Evolutionary conservation across 2,797 vertebrate species (phyloP).

Genomic region (Spheniscus humboldti): DNA sequence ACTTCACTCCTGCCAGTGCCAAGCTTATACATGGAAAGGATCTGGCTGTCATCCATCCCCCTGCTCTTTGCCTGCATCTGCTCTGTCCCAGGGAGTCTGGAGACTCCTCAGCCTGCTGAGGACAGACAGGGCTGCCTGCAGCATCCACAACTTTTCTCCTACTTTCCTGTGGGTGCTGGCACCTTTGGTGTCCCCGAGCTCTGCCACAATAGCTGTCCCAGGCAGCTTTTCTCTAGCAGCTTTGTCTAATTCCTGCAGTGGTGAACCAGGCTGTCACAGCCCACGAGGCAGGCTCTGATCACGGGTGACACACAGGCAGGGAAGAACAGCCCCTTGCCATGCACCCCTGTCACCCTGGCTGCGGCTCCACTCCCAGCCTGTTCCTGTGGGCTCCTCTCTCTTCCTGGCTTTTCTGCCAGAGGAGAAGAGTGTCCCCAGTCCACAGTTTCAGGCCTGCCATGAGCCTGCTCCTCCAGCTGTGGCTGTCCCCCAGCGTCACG

Average conservation of each 20-base stretch:
- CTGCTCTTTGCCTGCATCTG: not conserved
- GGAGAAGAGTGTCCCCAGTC: not conserved
- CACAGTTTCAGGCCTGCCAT: fast-evolving
- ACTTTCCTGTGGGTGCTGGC: not conserved
- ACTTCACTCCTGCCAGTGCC: not conserved
- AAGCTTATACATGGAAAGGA: not conserved
- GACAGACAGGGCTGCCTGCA: not conserved
- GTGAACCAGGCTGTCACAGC: not conserved
- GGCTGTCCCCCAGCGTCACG: fast-evolving
- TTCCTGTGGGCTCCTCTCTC: not conserved
- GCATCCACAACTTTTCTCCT: not conserved
- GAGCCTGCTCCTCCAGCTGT: not conserved
- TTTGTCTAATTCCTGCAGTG: not conserved
- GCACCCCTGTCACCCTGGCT: fast-evolving
- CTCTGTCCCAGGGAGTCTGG: not conserved
- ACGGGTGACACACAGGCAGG: not conserved
- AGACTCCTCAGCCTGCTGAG: not conserved
- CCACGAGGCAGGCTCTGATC: fast-evolving
- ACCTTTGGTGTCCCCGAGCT: not conserved
- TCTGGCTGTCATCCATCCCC: not conserved
- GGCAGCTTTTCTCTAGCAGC: not conserved
- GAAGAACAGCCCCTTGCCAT: not conserved
- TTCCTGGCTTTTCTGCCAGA: not conserved
- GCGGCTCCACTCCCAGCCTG: not conserved
- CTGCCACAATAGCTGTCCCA: fast-evolving